phyloP scores from a whole-genome alignment of 1,140 invertebrate species.

The Aradophagus sp. region DNA sequence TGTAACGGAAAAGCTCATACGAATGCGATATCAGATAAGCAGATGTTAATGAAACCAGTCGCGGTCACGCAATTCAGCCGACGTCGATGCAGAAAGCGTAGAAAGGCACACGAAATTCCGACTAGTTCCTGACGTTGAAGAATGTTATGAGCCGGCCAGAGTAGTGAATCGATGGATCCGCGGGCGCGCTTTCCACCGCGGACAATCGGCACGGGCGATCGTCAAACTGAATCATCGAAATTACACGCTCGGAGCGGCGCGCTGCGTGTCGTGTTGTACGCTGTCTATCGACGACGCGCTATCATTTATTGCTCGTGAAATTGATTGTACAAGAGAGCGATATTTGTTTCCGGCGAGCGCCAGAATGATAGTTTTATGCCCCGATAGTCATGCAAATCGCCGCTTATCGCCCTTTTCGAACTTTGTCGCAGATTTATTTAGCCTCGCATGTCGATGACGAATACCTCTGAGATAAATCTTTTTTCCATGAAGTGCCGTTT shows the following conservation, averaged over 20 bases:
- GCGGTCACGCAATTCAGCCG: constrained; percentile 12
- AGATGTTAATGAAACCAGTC: constrained; percentile 2
- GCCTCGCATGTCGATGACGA: too few relatives aligned
- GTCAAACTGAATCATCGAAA: constrained; percentile 24
- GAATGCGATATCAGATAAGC: constrained; percentile 9
- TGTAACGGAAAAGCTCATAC: constrained; percentile 10
- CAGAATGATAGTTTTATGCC: constrained; percentile 18
- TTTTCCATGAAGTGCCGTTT: too few relatives aligned
- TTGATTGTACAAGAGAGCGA: constrained; percentile 5
- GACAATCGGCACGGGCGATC: constrained; percentile 8
- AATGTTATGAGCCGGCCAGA: too few relatives aligned
- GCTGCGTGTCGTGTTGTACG: too few relatives aligned
- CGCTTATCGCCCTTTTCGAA: not conserved
- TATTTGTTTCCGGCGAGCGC: constrained; percentile 9
- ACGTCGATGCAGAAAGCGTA: constrained; percentile 27
- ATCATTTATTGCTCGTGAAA: constrained; percentile 10
- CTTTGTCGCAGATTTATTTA: constrained; percentile 1
- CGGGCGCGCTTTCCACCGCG: constrained; percentile 8
- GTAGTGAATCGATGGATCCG: too few relatives aligned
- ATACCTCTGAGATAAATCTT: too few relatives aligned
- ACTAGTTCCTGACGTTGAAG: constrained; percentile 15
- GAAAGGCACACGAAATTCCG: constrained; percentile 28
- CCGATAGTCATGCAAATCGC: constrained; percentile 5
- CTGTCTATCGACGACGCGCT: constrained; percentile 6
- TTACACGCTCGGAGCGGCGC: constrained; percentile 2